These are phyloP conservation scores for Cricetomys ansorgei DNA, from an alignment of 2,113 vertebrate genomes.

Conservation along the genomic window DNA sequence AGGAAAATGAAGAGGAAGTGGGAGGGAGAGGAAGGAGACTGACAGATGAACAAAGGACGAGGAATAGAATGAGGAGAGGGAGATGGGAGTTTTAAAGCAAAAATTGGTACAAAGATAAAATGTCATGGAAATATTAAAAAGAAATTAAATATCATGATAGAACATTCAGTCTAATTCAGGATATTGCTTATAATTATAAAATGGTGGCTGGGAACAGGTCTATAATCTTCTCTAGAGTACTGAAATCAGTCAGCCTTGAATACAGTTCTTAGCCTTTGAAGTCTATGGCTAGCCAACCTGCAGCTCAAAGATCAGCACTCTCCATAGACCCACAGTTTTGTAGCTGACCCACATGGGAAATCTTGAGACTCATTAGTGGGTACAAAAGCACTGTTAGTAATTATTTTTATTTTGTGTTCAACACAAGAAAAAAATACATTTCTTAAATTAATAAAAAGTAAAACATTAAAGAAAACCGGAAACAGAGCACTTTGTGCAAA, in stretches of 20 bases:
- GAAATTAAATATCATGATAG: background rate
- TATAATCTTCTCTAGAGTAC: background rate
- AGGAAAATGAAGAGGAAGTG: background rate
- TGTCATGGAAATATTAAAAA: background rate
- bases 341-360: background rate
- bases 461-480: constrained; percentile 56
- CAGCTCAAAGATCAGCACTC: background rate
- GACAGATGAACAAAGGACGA: background rate
- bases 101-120: background rate
- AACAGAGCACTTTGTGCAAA: constrained; percentile 61
- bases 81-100: background rate
- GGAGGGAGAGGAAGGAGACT: background rate
- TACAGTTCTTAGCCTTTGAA: background rate
- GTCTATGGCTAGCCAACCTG: background rate
- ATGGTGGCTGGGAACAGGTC: background rate
- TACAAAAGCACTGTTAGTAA: background rate
- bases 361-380: background rate
- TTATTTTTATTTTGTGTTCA: constrained; percentile 38
- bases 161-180: background rate
- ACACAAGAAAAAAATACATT: constrained; percentile 71
- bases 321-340: background rate
- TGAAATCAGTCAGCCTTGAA: background rate
- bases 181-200: background rate
- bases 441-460: constrained; percentile 68
- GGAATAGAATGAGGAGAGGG: background rate